Base-by-base conservation (phyloP, 2,888 invertebrate species). In the Andrena dorsata region DNA sequence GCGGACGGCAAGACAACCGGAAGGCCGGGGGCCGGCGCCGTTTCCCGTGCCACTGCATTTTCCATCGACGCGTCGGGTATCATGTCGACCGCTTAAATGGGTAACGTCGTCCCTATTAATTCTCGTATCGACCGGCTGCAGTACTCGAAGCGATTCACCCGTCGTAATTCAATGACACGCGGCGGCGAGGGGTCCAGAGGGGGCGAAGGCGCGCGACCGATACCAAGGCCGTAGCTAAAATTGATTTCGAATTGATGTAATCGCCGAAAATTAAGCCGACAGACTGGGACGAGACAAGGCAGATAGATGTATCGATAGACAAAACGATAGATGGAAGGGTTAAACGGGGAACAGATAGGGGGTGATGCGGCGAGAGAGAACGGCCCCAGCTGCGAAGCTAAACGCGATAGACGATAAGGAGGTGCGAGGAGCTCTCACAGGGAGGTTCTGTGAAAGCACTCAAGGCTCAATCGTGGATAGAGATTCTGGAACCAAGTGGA, bases 201-300 rank as follows among this genome's bases (percentile, higher is more conserved):
- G 78, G 69, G 74, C 26, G 47, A 41, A 47, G 35, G 78, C 60
- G 74, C 66, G 26, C 68, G 47, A 56, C 63, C 53, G 77, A 68
- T 53, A 65, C 79, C 70, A 76, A 83, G 85, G 87, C 83, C 87
- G 86, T 89, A 80, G 86, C 86, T 85, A 86, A 90, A 90, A 91
- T 91, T 90, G 88, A 91, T 90, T 88, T 81, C 71, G 83, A 88
- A 90, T 86, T 89, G 85, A 86, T 84, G 85, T 86, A 88, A 90
- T 90, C 87, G 81, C 74, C 71, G 56, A 65, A 87, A 90, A 86
- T 90, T 88, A 81, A 85, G 73, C 82, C 72, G 66, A 69, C 51
- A 58, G 81, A 83, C 41, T 41, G 69, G 71, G 58, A 69, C 65
- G 35, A 32, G 53, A 53, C 28, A 16, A 49, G 63, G n/a, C 16